Evolutionary conservation across 2,888 invertebrate genomes (phyloP), one percentile per base, ranked within the genome.

Genomic region (Elegia similella): DNA sequence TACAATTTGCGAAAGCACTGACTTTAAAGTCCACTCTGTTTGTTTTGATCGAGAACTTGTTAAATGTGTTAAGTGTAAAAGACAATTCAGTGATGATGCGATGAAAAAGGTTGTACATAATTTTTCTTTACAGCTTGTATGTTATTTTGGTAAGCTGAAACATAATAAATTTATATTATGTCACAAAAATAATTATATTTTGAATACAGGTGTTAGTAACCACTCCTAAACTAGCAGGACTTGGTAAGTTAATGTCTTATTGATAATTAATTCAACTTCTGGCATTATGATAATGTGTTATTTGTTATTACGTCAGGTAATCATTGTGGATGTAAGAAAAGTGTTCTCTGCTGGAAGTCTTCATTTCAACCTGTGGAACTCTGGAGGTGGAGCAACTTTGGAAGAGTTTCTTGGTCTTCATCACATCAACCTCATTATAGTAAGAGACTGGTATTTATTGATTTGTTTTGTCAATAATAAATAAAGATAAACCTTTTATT

Each of bases 371-470:
- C 30, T 42, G 38, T 6, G 57, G 59, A 58, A 42, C 57, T 58
- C 57, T 57, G 46, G 8, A 34, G 59, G 60, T 58, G 61, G 55
- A 57, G 63, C 29, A 53, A 50, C 32, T 16, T 47, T 59, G 59
- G 53, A 58, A 58, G 59, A 60, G 52, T 62, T 58, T 23, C 63
- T 63, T 67, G 61, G 65, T 59, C 62, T 56, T 63, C 70, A 34
- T 59, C 64, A 57, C 73, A 58, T 67, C 76, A 68, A 64, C 74
- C 65, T 66, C 85, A 73, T 64, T 86, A 90, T 88, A 90, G 90
- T 91, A 91, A 91, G 90, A 86, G 64, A 69, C 80, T 78, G 88
- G 91, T 89, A 88, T 83, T 89, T 88, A 82, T 85, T 82, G 84
- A 77, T 80, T 84, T 80, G 82, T 82, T 87, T 79, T 88, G 88